phyloP scores from a whole-genome alignment of 1,140 invertebrate genomes.

The Acyrthosiphon pisum region DNA sequence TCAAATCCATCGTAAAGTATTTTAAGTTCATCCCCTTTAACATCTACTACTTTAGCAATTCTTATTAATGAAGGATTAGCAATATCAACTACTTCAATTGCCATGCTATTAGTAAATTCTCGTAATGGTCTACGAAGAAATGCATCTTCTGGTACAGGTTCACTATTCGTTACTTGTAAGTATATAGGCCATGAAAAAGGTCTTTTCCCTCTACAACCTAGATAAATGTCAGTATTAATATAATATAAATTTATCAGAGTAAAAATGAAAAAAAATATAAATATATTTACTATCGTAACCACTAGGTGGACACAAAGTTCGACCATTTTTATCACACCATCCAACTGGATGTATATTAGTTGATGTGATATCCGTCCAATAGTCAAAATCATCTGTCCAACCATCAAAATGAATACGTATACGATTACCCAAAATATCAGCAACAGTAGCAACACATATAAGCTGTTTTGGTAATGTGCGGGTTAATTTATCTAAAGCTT shows the following conservation, averaged over 20 bases:
- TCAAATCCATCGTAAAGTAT: conserved; percentile 93
- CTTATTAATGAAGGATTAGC: conserved; percentile 82
- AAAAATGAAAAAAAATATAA: neutral
- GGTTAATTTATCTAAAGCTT: conserved; percentile 93
- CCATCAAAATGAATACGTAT: conserved; percentile 94
- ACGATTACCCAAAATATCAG: conserved; percentile 82
- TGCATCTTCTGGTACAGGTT: conserved; percentile 80
- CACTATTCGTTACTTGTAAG: conserved; percentile 76
- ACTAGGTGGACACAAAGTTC: conserved; percentile 84
- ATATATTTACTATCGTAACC: conserved; percentile 66
- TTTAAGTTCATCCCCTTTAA: conserved; percentile 78
- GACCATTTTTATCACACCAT: conserved; percentile 86
- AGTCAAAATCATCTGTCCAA: conserved; percentile 93
- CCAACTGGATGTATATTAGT: conserved; percentile 94
- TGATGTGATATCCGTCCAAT: conserved; percentile 88
- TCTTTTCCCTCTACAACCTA: conserved; percentile 75
- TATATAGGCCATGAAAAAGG: conserved; percentile 84
- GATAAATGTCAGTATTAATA: conserved; percentile 54
- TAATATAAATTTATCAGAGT: neutral
- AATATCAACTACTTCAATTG: conserved; percentile 87
- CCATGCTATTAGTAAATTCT: conserved; percentile 77
- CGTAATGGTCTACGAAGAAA: conserved; percentile 79
- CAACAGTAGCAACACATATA: conserved; percentile 82
- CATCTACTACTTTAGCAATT: conserved; percentile 82
- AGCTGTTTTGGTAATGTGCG: conserved; percentile 69